Evolutionary conservation across 1,140 invertebrate genomes (phyloP), one percentile per base, ranked within the genome.

Genomic region (Leptopilina clavipes): DNA sequence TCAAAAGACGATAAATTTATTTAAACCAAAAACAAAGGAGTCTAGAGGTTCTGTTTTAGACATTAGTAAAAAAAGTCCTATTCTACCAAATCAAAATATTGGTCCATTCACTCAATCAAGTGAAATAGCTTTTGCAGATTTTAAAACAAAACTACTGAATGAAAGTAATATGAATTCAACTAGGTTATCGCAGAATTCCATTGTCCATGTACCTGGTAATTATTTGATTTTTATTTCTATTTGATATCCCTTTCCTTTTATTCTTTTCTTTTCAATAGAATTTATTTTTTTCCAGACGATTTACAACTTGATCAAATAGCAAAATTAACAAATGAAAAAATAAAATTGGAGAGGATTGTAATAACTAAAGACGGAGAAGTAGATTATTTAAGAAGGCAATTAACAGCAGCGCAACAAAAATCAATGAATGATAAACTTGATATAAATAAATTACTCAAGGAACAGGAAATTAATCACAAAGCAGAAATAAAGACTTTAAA

Each of bases 221-320:
- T 52, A n/a, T n/a, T 52, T 52, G 6, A 17, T 3, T 52, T 52
- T n/a, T n/a, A 52, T n/a, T 52, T 52, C 9, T 1, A 14, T 44
- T 11, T n/a, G 43, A 44, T 44, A n/a, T n/a, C 25, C 5, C 25
- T 31, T 31, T 31, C 5, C 25, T 31, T 31, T 31, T 5, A 5
- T 31, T 31, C 25, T 1, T 31, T 31, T 31, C 25, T 31, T 48
- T 48, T 14, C 12, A 48, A 48, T 3, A 14, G 12, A 11, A 5
- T 48, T 48, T n/a, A n/a, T n/a, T 48, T 48, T 48, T 48, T n/a
- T 48, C n/a, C n/a, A 52, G 48, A 52, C 17, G 48, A 52, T 52
- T n/a, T n/a, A 1, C n/a, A 52, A n/a, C n/a, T 52, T 1, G n/a
- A 52, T 52, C 48, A 52, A 52, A 17, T 52, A 6, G 14, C 14